Evolutionary conservation across 2,113 vertebrate genomes (phyloP).

Genomic region (Channa maculata): DNA sequence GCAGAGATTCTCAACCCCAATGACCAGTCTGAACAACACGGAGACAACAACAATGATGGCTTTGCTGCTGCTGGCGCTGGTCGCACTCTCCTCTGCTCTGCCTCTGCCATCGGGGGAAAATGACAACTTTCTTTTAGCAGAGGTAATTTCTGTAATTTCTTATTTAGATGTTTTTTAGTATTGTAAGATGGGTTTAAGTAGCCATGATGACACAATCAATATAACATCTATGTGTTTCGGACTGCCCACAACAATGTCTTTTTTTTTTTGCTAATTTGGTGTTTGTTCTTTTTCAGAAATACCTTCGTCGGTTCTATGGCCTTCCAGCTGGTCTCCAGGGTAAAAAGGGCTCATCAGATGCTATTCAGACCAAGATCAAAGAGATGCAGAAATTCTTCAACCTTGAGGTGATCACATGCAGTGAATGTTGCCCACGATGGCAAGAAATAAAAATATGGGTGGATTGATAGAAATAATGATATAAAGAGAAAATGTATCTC

Average conservation of each 20-base stretch:
- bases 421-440: no score
- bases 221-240: not conserved
- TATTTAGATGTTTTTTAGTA: not conserved
- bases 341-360: not conserved
- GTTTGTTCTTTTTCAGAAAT: conserved; percentile 65
- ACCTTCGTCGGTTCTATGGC: conserved; percentile 74
- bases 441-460: no score
- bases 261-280: no score
- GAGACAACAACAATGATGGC: conserved; percentile 63
- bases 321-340: conserved; percentile 71
- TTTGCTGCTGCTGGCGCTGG: conserved; percentile 59
- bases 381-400: conserved; percentile 81
- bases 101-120: conserved; percentile 52
- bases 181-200: not conserved
- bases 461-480: no score
- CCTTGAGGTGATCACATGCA: conserved; percentile 51
- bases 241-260: not conserved
- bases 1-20: conserved; percentile 15
- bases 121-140: conserved; percentile 62
- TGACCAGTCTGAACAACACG: conserved; percentile 42
- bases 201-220: not conserved
- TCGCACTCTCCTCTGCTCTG: conserved; percentile 47
- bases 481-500: no score
- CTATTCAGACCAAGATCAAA: conserved; percentile 63
- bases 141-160: conserved; percentile 62